Evolutionary conservation across 2,113 vertebrate genomes (phyloP).

Genomic region (Procavia capensis): DNA sequence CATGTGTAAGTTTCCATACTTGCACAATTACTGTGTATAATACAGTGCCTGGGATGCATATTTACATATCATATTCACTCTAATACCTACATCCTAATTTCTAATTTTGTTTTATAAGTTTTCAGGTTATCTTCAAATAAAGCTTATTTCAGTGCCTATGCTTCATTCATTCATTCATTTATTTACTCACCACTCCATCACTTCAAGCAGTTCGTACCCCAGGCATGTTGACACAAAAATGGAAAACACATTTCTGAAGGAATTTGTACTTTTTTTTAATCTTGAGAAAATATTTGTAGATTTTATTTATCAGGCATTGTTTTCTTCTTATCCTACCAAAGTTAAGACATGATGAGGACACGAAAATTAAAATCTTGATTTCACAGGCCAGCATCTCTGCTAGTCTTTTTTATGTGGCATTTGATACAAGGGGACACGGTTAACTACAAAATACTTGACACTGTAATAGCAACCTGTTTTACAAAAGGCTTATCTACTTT

Average conservation of each 20-base stretch:
- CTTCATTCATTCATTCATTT: constrained; percentile 41
- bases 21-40: background rate
- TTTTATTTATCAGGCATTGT: background rate
- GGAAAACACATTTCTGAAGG: background rate
- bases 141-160: background rate
- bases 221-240: background rate
- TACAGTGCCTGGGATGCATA: background rate
- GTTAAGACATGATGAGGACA: background rate
- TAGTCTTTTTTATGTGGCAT: background rate
- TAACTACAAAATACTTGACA: background rate
- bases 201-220: background rate
- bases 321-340: background rate
- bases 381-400: background rate
- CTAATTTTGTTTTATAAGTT: background rate
- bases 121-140: constrained; percentile 12
- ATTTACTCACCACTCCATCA: background rate
- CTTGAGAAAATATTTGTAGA: background rate
- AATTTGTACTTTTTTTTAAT: background rate
- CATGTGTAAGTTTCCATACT: background rate
- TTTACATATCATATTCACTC: background rate
- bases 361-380: constrained; percentile 3
- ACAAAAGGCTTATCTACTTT: background rate
- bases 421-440: background rate
- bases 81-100: background rate
- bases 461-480: background rate